Base-by-base conservation (phyloP, 2,113 vertebrate species). In the Alaudala cheleensis region DNA sequence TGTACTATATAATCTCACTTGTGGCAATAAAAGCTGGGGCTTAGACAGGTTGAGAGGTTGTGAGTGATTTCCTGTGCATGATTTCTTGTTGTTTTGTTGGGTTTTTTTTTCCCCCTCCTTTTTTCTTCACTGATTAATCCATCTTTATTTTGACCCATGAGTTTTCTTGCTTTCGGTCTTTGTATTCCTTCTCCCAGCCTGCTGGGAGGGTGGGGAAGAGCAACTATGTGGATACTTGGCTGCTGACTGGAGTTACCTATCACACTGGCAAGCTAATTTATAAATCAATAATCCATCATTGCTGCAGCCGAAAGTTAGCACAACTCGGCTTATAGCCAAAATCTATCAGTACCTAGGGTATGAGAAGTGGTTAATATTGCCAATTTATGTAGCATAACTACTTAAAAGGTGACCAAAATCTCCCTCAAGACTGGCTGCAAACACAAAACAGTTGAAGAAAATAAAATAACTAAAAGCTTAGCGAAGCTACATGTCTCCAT, bases 21-120 rank as follows among this genome's bases (percentile, higher is more conserved):
- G 34, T 24, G 40, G 3, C 31, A 51, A 20, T 39, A 76, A 80
- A 93, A 76, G 4, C 26, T 49, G 37, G 5, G 10, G 2, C 2
- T 71, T 31, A 61, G 45, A 49, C 8, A 37, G 37, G 37, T 37
- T 37, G 37, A 37, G 25, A 64, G 23, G 20, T 67, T 65, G 3
- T 22, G 33, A 80, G 17, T 23, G 16, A 69, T 93, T 73, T 92
- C 11, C 23, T 51, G 56, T 49, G 13, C 31, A 40, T 23, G 0
- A n/a, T 47, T 83, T 66, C 42, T 42, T 42, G 12, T 42, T 42
- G 13, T 42, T 1, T 39, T 65, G 37, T 71, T 47, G n/a, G n/a
- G n/a, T n/a, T 8, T 50, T 37, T 37, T 20, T 21, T 15, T 7
- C 0, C 2, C 6, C 8, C 5, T 16, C 5, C 5, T 14, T 45